Evolutionary conservation across 2,113 vertebrate species (phyloP).

Genomic region (Eclectus roratus): DNA sequence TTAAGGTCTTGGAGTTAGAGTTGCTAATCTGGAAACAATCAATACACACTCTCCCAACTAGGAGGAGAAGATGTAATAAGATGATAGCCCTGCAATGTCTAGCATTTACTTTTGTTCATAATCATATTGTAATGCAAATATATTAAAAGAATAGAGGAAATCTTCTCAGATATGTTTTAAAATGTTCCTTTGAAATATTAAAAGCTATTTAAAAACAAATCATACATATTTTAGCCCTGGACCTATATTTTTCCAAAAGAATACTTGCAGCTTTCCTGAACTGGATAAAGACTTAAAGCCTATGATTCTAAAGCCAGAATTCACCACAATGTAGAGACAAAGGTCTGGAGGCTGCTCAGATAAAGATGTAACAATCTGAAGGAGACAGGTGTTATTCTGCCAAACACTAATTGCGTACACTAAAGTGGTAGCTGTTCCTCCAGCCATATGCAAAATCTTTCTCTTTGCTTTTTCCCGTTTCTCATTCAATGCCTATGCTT

Average conservation of each 20-base stretch:
- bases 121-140: background rate
- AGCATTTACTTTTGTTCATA: background rate
- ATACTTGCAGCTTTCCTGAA: background rate
- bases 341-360: background rate
- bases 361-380: background rate
- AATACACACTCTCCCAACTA: background rate
- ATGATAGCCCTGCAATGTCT: background rate
- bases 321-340: background rate
- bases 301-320: background rate
- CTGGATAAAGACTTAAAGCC: background rate
- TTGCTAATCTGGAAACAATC: constrained; percentile 5
- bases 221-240: background rate
- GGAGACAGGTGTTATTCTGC: background rate
- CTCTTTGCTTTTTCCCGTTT: background rate
- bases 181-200: background rate
- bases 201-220: background rate
- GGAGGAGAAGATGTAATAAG: background rate
- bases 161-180: background rate
- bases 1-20: background rate
- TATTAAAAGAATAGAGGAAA: background rate
- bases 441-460: background rate
- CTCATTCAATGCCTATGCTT: background rate
- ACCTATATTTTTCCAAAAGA: background rate
- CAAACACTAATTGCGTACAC: background rate
- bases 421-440: background rate